Percentiles rank a stretch among this genome's conserved stretches.
Evolutionary conservation across 2,888 invertebrate species (phyloP).

Genomic region (Flabesymbios commensalis): DNA sequence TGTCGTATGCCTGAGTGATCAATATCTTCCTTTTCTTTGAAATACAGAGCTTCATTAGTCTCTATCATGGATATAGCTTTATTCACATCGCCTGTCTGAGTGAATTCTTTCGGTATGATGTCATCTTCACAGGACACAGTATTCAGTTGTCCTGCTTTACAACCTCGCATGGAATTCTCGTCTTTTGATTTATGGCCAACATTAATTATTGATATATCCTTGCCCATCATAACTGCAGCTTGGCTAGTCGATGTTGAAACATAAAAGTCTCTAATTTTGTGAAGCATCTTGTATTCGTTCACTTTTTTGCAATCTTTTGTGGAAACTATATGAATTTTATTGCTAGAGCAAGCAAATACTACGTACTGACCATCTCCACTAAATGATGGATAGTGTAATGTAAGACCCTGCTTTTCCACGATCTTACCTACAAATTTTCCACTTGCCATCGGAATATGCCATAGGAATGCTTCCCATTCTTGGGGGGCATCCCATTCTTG

Average conservation of each 20-base stretch:
- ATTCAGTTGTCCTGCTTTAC: too few relatives aligned
- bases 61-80: too few relatives aligned
- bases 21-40: too few relatives aligned
- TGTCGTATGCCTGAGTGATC: too few relatives aligned
- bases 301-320: background rate
- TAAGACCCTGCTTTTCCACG: background rate
- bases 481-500: too few relatives aligned
- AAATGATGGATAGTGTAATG: background rate
- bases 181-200: too few relatives aligned
- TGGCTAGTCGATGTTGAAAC: background rate
- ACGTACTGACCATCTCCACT: conserved; percentile 1
- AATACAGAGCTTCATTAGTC: too few relatives aligned
- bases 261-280: background rate
- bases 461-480: conserved; percentile 4
- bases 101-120: too few relatives aligned
- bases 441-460: background rate
- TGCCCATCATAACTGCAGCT: background rate
- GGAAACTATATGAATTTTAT: background rate
- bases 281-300: background rate
- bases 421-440: background rate
- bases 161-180: too few relatives aligned
- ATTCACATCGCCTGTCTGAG: too few relatives aligned
- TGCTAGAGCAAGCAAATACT: background rate
- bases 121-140: background rate
- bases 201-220: too few relatives aligned